These are phyloP conservation scores for Ylistrum balloti DNA, from an alignment of 1,140 invertebrate species.

Conservation along the genomic window DNA sequence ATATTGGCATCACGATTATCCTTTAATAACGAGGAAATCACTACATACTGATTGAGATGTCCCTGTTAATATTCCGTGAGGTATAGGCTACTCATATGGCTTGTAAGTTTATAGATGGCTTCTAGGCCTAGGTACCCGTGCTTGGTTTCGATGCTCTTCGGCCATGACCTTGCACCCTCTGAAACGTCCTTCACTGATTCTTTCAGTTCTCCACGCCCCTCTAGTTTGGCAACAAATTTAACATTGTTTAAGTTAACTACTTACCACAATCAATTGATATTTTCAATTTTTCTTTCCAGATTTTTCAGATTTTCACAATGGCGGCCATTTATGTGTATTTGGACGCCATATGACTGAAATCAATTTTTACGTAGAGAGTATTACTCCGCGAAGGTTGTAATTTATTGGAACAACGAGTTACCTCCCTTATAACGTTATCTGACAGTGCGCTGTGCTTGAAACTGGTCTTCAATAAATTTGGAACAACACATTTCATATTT, in stretches of 20 bases:
- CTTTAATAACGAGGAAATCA: background rate
- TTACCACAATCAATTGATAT: background rate
- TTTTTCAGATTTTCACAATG: conserved; percentile 51
- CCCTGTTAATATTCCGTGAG: background rate
- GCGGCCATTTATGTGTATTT: conserved; percentile 47
- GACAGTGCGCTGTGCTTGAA: background rate
- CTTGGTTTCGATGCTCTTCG: conserved; percentile 56
- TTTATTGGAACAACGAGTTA: background rate
- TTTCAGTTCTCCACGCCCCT: conserved; percentile 48
- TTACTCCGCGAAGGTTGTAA: background rate
- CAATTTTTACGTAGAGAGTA: conserved; percentile 39
- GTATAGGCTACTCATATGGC: background rate
- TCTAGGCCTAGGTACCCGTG: background rate
- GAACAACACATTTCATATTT: too few species aligned
- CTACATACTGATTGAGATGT: conserved; percentile 39
- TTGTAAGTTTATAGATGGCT: background rate
- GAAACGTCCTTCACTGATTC: conserved; percentile 64
- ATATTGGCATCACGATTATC: background rate
- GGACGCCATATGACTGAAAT: conserved; percentile 26
- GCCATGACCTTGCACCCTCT: conserved; percentile 64
- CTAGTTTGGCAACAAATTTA: background rate
- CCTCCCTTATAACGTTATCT: background rate
- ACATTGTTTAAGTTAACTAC: background rate
- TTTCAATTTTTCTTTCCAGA: background rate
- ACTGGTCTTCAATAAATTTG: too few species aligned